Evolutionary conservation across 2,113 vertebrate genomes (phyloP), one percentile per base, ranked within the genome.

Genomic region (Rhizomys pruinosus): DNA sequence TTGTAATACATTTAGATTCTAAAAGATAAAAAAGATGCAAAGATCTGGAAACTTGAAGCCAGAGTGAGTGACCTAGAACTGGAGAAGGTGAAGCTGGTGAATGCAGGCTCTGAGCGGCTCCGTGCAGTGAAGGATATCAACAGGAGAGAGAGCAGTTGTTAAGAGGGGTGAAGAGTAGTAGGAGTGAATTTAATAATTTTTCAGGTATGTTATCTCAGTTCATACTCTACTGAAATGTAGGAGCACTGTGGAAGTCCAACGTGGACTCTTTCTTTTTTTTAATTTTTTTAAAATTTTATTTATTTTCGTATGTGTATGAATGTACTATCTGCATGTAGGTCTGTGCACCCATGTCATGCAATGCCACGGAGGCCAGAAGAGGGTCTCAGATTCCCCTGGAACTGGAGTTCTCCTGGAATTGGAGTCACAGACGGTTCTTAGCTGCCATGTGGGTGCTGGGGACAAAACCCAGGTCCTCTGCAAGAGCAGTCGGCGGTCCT

Each of bases 141-240:
- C 96, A 97, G 88, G 98, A 98, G 96, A 98, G 98, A 97, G 98
- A 98, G 64, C 97, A 98, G 8, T 96, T 99, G 77, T 34, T 96
- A 69, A 93, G 86, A 4, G 98, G 98, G 80, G 96, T 99, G 91
- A 98, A 98, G 87, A 76, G 91, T 22, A 95, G 96, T 47, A 91
- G 37, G 52, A 91, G 52, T 3, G 97, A 98, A 88, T 90, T 99
- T 3, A 94, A 96, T 84, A 96, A 80, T 29, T 96, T 99, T 22
- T 97, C 98, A 96, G 98, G 99, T 99, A 97, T 42, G 92, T 64
- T 87, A 13, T 13, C 29, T 91, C 20, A 6, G 66, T 57, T 91
- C 61, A 12, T 1, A 64, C 73, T 94, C 85, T 94, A 16, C 94
- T 93, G 63, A 90, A 80, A 63, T 27, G 17, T 4, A 25, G 89